These are phyloP conservation scores for Callyntrura sp. DNA, from an alignment of 2,888 invertebrate genomes.

Conservation along the genomic window DNA sequence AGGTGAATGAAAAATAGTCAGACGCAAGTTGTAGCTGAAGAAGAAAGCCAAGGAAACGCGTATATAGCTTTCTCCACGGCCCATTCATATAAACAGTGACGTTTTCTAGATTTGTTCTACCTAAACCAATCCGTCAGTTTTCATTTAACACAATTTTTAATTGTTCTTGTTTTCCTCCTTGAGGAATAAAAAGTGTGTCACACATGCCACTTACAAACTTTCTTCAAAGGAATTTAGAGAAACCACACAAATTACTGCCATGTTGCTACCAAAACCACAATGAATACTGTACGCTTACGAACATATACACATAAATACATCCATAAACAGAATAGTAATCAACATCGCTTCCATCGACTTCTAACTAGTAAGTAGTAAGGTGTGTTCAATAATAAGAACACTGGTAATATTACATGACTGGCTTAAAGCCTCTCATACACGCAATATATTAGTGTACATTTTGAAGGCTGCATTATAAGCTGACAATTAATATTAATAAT, in stretches of 20 bases:
- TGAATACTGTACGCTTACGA: background rate
- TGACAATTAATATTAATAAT: no score
- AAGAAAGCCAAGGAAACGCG: background rate
- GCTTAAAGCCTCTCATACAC: no score
- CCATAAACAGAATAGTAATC: no score
- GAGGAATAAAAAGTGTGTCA: conserved; percentile 52
- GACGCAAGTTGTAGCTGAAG: background rate
- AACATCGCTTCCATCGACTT: no score
- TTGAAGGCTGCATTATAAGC: no score
- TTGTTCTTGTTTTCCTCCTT: conserved; percentile 21
- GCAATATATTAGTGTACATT: no score
- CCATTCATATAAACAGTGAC: background rate
- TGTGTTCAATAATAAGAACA: no score
- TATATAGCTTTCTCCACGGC: background rate
- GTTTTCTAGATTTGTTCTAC: background rate
- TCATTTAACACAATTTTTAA: conserved; percentile 57
- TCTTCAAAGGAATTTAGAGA: background rate
- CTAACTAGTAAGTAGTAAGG: no score
- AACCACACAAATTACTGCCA: conserved; percentile 14
- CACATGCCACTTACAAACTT: conserved; percentile 22
- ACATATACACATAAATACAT: background rate
- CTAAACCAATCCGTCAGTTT: conserved; percentile 10
- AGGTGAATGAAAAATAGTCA: background rate
- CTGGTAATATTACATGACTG: no score
- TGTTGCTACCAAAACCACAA: background rate